Base-by-base conservation (phyloP, 2,797 vertebrate species). In the Anableps anableps region DNA sequence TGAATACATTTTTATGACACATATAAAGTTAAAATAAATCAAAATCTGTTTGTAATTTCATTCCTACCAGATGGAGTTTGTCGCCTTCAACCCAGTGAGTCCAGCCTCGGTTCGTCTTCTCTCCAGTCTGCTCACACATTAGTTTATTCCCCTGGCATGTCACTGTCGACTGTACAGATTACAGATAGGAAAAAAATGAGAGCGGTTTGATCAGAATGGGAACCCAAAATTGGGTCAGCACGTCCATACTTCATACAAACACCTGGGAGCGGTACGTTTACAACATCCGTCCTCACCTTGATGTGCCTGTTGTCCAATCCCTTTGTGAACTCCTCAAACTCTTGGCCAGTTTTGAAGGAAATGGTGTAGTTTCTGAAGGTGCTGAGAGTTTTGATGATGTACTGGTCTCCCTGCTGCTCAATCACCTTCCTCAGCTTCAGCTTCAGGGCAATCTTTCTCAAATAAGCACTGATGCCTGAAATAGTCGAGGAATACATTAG, bases 101-200 rank as follows among this genome's bases (percentile, higher is more conserved):
- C 97, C 98, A 99, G 19, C 97, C 97, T 48, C 97, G 91, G 87
- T 96, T 96, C 83, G 96, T 97, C 95, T 98, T 99, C 89, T 97
- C 96, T 41, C 97, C 97, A 19, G 53, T 95, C 87, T 98, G 97
- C 41, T 96, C 87, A 86, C 97, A 98, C 43, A 96, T 93, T 53
- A 99, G 94, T 88, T 91, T 97, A 74, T 96, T 96, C 0, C 95
- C 95, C 43, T 98, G 91, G 97, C 97, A 97, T 4, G 86, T 95
- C 83, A 99, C 96, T 2, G 96, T 60, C 38, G 95, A 97, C 97
- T 99, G 87, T 48, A 45, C 55, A 80, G 66, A 62, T 26, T 14
- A 34, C 31, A 76, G 7, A 2, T 0, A n/a, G 13, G 31, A 36
- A 80, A 17, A 36, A 47, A 17, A 31, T 1, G 47, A 76, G 1